These are phyloP conservation scores for Oreortyx pictus DNA, from an alignment of 2,797 vertebrate species.

Conservation along the genomic window DNA sequence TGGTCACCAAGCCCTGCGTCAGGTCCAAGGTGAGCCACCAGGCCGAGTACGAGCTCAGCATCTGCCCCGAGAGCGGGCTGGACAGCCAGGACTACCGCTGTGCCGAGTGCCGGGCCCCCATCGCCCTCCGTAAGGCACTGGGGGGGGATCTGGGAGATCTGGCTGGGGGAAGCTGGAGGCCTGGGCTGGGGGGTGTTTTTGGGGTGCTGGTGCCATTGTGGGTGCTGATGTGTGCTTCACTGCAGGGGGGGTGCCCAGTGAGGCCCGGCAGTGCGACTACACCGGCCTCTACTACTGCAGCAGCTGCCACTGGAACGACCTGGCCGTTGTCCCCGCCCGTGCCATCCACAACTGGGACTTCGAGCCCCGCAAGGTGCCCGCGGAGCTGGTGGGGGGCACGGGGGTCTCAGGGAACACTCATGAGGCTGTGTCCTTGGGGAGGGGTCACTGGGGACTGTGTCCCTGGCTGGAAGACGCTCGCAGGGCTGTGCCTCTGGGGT, in stretches of 20 bases:
- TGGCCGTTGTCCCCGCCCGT: conserved; percentile 89
- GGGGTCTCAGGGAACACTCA: not conserved
- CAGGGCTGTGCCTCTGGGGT: not conserved
- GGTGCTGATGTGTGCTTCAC: not conserved
- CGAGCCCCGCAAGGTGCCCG: conserved; percentile 90
- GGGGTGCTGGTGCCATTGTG: not conserved
- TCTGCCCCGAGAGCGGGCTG: conserved; percentile 93
- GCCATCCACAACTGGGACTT: conserved; percentile 99
- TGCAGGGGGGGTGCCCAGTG: conserved; percentile 90
- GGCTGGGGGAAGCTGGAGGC: not conserved
- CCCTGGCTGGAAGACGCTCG: too few relatives aligned
- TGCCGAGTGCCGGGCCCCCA: conserved; percentile 90
- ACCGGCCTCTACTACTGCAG: conserved; percentile 97
- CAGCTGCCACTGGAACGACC: conserved; percentile 97
- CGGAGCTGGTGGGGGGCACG: not conserved
- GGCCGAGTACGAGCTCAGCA: conserved; percentile 94
- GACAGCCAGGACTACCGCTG: conserved; percentile 97
- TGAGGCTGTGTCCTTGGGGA: not conserved
- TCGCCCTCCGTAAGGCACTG: conserved; percentile 89
- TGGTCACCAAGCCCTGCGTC: conserved; percentile 93
- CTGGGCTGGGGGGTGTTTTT: not conserved
- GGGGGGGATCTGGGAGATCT: not conserved
- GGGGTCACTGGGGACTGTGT: not conserved
- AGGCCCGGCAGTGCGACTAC: conserved; percentile 96
- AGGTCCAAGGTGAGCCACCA: conserved; percentile 97